These are phyloP conservation scores for Sinopyrophorus schimmeli DNA, from an alignment of 2,888 invertebrate species.

Conservation along the genomic window DNA sequence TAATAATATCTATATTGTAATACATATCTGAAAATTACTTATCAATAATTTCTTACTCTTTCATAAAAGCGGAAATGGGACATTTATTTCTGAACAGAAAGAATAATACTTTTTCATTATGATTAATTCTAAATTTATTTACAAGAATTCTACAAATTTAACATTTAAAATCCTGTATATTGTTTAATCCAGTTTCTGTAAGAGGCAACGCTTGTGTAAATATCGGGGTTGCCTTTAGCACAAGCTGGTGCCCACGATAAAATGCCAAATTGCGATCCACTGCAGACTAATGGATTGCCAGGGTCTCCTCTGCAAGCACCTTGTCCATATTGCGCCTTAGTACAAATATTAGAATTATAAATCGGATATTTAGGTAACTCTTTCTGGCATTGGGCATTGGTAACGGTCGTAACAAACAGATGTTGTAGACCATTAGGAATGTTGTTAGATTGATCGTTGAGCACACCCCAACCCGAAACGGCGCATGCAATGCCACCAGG, in stretches of 20 bases:
- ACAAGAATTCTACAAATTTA: too few species aligned
- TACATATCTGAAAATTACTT: too few species aligned
- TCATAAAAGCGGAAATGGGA: too few species aligned
- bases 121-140: too few species aligned
- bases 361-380: neutral
- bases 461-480: slow-evolving; percentile 3
- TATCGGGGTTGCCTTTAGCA: neutral
- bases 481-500: neutral
- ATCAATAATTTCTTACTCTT: too few species aligned
- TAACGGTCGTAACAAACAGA: neutral
- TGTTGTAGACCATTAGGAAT: neutral
- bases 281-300: slow-evolving; percentile 3
- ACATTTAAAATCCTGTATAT: neutral
- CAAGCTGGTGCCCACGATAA: neutral
- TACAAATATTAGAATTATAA: neutral
- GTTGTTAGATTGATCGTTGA: neutral
- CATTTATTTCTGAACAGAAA: too few species aligned
- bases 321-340: neutral
- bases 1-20: too few species aligned
- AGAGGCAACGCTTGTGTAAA: neutral
- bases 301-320: slow-evolving; percentile 1
- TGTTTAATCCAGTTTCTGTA: neutral
- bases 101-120: too few species aligned
- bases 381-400: neutral
- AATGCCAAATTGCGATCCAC: slow-evolving; percentile 2